A percentile compares a stretch with the other conserved stretches of the same genome.
phyloP scores from a whole-genome alignment of 2,113 vertebrate genomes.

The Erpornis zantholeuca region DNA sequence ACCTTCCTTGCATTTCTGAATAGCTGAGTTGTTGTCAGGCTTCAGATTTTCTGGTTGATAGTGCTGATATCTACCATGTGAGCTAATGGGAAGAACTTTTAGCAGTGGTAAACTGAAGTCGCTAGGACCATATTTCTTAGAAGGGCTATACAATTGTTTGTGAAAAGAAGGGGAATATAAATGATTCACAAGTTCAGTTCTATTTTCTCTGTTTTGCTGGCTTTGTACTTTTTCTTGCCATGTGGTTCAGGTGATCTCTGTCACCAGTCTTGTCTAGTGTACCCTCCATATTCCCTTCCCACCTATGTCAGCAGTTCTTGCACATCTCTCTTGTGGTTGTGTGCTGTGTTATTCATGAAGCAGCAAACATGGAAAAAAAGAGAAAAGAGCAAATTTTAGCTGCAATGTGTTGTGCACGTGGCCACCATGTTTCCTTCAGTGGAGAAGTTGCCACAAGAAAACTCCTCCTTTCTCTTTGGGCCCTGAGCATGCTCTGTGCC shows the following conservation, averaged over 20 bases:
- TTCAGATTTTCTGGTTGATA: not conserved
- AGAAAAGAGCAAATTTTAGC: not conserved
- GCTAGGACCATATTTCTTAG: not conserved
- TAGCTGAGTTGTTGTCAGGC: not conserved
- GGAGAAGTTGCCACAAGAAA: not conserved
- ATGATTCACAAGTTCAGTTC: not conserved
- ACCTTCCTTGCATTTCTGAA: not conserved
- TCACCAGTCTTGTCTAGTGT: not conserved
- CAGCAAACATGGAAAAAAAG: not conserved
- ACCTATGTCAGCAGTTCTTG: not conserved
- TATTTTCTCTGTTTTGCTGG: not conserved
- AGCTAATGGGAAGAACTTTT: not conserved
- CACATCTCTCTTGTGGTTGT: not conserved
- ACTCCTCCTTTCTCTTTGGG: not conserved
- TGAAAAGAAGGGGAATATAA: not conserved
- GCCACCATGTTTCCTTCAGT: not conserved
- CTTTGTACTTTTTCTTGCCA: not conserved
- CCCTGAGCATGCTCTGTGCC: not conserved
- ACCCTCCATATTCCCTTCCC: not conserved
- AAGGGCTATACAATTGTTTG: not conserved
- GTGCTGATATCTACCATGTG: accelerated
- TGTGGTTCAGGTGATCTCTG: not conserved
- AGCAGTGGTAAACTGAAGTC: not conserved
- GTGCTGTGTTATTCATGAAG: not conserved
- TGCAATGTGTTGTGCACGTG: accelerated